A percentile compares a stretch with the other conserved stretches of the same genome.
Conservation (phyloP, 2,888 invertebrate genomes). For the Xestoiulus laeticollis region DNA sequence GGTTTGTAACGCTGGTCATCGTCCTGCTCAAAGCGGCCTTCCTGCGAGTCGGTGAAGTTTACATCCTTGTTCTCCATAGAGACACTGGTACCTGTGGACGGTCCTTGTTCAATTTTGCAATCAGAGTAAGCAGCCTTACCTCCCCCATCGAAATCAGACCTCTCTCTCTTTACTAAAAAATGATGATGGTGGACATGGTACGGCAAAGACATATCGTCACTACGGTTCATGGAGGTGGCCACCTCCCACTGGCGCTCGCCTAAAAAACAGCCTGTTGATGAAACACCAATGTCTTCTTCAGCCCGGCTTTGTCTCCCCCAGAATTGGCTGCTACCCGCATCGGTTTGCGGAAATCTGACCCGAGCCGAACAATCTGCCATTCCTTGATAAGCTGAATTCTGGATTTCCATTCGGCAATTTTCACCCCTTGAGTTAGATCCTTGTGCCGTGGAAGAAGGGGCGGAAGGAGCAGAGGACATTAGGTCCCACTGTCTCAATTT, state of each 20-base stretch:
- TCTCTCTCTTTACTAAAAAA: slow-evolving; percentile 46
- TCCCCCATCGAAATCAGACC: slow-evolving; percentile 50
- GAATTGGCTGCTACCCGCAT: background rate
- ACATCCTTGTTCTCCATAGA: background rate
- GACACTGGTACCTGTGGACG: background rate
- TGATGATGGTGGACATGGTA: background rate
- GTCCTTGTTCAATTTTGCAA: slow-evolving; percentile 24
- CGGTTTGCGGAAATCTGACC: background rate
- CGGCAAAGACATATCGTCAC: background rate
- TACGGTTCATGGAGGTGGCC: background rate
- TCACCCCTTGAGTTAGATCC: slow-evolving; percentile 30
- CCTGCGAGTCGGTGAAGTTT: background rate
- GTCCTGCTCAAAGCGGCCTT: background rate
- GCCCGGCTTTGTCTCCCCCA: background rate
- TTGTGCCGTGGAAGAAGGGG: slow-evolving; percentile 61
- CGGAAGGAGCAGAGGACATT: slow-evolving; percentile 76
- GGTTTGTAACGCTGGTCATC: background rate
- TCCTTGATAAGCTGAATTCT: background rate
- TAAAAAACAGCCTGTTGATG: slow-evolving; percentile 46
- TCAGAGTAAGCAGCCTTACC: slow-evolving; percentile 23
- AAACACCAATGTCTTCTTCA: background rate
- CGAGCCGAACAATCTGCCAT: background rate
- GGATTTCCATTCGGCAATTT: background rate
- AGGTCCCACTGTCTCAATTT: slow-evolving; percentile 88
- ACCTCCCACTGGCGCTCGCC: background rate